phyloP scores from a whole-genome alignment of 2,113 vertebrate genomes.

The Salvelinus fontinalis region DNA sequence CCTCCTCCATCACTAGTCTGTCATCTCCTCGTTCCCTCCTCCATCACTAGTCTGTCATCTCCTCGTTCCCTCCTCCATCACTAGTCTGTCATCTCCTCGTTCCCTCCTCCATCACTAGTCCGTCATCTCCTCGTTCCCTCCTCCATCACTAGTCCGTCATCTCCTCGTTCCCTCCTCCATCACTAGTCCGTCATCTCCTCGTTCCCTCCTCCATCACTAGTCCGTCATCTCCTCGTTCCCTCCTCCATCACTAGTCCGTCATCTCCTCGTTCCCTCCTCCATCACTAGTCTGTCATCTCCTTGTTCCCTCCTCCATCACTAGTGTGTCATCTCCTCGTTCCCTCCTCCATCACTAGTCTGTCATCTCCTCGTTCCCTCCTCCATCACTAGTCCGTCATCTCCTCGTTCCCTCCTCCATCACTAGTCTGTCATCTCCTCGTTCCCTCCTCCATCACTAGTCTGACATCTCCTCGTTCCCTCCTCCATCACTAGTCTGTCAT shows the following conservation, averaged over 20 bases:
- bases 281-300: slow-evolving; percentile 27
- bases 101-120: slow-evolving; percentile 30
- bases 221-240: slow-evolving; percentile 51
- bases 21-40: slow-evolving; percentile 55
- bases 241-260: slow-evolving; percentile 23
- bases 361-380: slow-evolving; percentile 55
- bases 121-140: slow-evolving; percentile 54
- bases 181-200: slow-evolving; percentile 34
- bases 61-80: slow-evolving; percentile 44
- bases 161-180: slow-evolving; percentile 47
- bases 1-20: slow-evolving; percentile 10
- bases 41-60: slow-evolving; percentile 25
- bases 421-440: slow-evolving; percentile 41
- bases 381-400: slow-evolving; percentile 24
- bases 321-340: slow-evolving; percentile 48
- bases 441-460: slow-evolving; percentile 30
- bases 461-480: slow-evolving; percentile 54
- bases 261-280: slow-evolving; percentile 51
- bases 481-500: slow-evolving; percentile 23
- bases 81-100: slow-evolving; percentile 42
- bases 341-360: slow-evolving; percentile 11
- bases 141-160: slow-evolving; percentile 20
- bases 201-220: slow-evolving; percentile 40
- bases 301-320: slow-evolving; percentile 44
- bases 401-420: slow-evolving; percentile 44